Evolutionary conservation across 2,113 vertebrate species (phyloP), one percentile per base, ranked within the genome.

Genomic region (Conger conger): DNA sequence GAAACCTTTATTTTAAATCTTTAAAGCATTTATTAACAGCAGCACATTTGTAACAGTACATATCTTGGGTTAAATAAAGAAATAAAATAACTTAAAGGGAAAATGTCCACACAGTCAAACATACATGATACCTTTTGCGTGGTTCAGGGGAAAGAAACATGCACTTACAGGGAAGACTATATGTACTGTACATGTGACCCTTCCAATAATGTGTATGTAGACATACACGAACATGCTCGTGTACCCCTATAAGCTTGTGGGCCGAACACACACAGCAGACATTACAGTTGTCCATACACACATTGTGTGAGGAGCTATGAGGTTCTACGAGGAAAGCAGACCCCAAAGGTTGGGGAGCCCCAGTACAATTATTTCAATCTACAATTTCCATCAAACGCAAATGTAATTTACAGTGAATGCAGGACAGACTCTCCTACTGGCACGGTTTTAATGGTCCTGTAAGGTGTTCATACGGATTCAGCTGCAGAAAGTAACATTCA

Each of bases 21-120:
- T 73, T 5, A 79, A 37, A 79, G 35, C 38, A 37, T 79, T 40
- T 79, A 79, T 79, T 38, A 79, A 79, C 77, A 40, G 77, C 38
- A 23, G 30, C 77, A 79, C 13, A 50, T 15, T 8, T 13, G 11
- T 13, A 50, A 15, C 0, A 15, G 45, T 50, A 50, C 11, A 50
- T 50, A 13, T 63, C 20, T 63, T 63, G 20, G 8, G 20, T 20
- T 63, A 23, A 63, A 27, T 63, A 27, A 53, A 53, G 16, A 63
- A 57, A 63, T 23, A 60, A 60, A 79, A 37, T 20, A 36, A 79
- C 35, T 79, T 79, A 3, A 79, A 37, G 17, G 35, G 30, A 37
- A 79, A 79, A 79, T 17, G 17, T 30, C 11, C 35, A 79, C 35
- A 38, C 27, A 79, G 15, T 4, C 35, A 37, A 6, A 77, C 23